A percentile compares a stretch with the other conserved stretches of the same genome.
Evolutionary conservation across 1,140 invertebrate genomes (phyloP).

Genomic region (Drosophila kurseongensis): DNA sequence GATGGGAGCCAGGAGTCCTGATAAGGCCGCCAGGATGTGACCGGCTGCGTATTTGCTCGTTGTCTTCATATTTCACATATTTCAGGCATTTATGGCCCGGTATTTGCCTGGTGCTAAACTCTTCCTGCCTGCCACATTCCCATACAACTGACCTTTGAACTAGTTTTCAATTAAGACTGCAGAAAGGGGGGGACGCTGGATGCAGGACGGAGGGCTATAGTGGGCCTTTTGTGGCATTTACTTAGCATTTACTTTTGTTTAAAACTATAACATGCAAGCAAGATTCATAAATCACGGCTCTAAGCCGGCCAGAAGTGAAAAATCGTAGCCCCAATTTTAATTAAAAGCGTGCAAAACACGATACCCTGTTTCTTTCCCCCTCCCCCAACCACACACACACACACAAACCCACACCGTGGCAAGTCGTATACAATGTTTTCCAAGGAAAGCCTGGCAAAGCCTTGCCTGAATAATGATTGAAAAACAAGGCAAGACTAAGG

Average conservation of each 20-base stretch:
- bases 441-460: slow-evolving; percentile 70
- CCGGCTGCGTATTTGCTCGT: slow-evolving; percentile 27
- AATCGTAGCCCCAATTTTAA: slow-evolving; percentile 81
- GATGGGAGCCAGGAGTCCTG: slow-evolving; percentile 21
- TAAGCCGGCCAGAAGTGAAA: slow-evolving; percentile 76
- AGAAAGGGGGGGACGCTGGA: slow-evolving; percentile 19
- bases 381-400: slow-evolving; percentile 16
- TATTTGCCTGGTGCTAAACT: slow-evolving; percentile 36
- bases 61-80: slow-evolving; percentile 75
- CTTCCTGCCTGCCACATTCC: slow-evolving; percentile 20
- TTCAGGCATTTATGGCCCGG: slow-evolving; percentile 54
- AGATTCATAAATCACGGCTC: slow-evolving; percentile 78
- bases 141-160: slow-evolving; percentile 73
- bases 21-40: slow-evolving; percentile 34
- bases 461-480: slow-evolving; percentile 81
- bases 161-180: slow-evolving; percentile 75
- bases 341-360: slow-evolving; percentile 83
- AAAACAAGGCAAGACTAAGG: slow-evolving; percentile 67
- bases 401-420: slow-evolving; percentile 30
- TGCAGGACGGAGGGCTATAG: background rate
- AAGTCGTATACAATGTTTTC: slow-evolving; percentile 68
- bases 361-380: slow-evolving; percentile 52
- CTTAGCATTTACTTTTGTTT: slow-evolving; percentile 78
- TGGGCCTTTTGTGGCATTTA: slow-evolving; percentile 73
- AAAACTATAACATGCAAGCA: slow-evolving; percentile 79